Evolutionary conservation across 1,140 invertebrate species (phyloP).

Genomic region (Halyomorpha halys): DNA sequence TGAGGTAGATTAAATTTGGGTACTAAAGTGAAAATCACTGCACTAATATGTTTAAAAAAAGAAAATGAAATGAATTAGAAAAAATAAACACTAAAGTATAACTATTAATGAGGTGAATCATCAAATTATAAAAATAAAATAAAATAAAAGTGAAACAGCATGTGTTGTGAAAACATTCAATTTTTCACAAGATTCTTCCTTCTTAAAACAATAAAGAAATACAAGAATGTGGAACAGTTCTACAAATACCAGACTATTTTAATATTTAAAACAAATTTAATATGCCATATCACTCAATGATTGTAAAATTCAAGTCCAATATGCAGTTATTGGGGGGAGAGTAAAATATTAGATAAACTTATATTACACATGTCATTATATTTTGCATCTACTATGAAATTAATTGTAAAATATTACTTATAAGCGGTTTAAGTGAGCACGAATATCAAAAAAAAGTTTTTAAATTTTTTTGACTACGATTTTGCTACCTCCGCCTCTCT

Average conservation of each 20-base stretch:
- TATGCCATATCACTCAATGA: conserved; percentile 19
- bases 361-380: conserved; percentile 23
- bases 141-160: too few species aligned
- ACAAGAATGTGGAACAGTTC: conserved; percentile 27
- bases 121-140: too few species aligned
- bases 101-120: too few species aligned
- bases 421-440: conserved; percentile 27
- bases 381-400: conserved; percentile 28
- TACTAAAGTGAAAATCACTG: too few species aligned
- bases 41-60: too few species aligned
- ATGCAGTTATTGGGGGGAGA: conserved; percentile 21
- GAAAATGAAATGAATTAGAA: too few species aligned
- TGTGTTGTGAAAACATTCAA: too few species aligned
- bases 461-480: conserved; percentile 28
- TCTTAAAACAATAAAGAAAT: conserved; percentile 12
- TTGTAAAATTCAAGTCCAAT: conserved; percentile 20
- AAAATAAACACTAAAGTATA: too few species aligned
- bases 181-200: too few species aligned
- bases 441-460: conserved; percentile 27
- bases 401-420: conserved; percentile 26
- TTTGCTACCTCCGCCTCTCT: conserved; percentile 86
- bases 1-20: too few species aligned
- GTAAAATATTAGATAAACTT: conserved; percentile 23
- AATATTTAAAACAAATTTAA: conserved; percentile 20
- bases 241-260: conserved; percentile 20